Percentiles rank a stretch among this genome's conserved stretches.
Conservation (phyloP, 2,888 invertebrate genomes). For the Acronicta psi region DNA sequence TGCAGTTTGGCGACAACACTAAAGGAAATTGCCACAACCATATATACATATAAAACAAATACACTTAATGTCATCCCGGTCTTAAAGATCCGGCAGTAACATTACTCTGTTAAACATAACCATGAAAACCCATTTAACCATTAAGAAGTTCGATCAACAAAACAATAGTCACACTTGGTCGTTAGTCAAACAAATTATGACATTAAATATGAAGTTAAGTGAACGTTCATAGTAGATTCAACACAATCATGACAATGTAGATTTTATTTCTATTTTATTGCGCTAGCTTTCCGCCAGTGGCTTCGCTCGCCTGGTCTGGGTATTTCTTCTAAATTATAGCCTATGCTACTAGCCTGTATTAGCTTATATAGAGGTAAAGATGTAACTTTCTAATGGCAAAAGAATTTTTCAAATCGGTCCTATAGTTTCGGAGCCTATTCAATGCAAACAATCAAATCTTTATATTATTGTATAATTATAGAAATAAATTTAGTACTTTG, state of each 20-base stretch:
- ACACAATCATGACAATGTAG: neutral
- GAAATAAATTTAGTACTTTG: slow-evolving; percentile 5
- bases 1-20: neutral
- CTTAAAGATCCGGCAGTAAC: slow-evolving; percentile 3
- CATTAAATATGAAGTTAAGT: neutral
- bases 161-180: slow-evolving; percentile 10
- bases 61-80: neutral
- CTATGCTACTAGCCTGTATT: no score
- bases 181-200: slow-evolving; percentile 25
- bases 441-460: no score
- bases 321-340: no score
- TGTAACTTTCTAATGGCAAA: no score
- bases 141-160: slow-evolving; percentile 27
- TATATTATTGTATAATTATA: no score
- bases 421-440: no score
- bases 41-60: neutral
- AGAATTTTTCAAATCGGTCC: no score
- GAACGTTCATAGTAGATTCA: neutral
- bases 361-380: no score
- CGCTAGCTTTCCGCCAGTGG: no score
- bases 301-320: no score
- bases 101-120: slow-evolving; percentile 1
- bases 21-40: neutral
- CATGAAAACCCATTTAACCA: slow-evolving; percentile 33
- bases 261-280: slow-evolving; percentile 11